These are phyloP conservation scores for Furcifer pardalis DNA, from an alignment of 2,797 vertebrate species.

Conservation along the genomic window DNA sequence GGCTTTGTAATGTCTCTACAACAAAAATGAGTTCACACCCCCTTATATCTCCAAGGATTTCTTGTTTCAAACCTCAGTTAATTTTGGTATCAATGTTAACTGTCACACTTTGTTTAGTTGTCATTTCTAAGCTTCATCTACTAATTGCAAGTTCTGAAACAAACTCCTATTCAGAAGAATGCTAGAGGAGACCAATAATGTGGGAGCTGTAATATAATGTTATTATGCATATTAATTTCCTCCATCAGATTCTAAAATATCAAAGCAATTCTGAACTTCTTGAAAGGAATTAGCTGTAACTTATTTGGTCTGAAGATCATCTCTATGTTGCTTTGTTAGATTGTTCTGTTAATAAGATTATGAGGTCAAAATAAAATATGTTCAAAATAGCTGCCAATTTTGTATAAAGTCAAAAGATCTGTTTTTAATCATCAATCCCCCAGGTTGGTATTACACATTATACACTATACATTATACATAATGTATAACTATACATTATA, in stretches of 20 bases:
- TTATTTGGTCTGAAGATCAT: not conserved
- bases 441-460: not conserved
- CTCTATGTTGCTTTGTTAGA: not conserved
- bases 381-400: not conserved
- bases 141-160: slow-evolving; percentile 11
- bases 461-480: too few relatives aligned
- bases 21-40: not conserved
- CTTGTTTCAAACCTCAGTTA: not conserved
- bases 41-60: not conserved
- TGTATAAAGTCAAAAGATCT: not conserved
- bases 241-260: not conserved
- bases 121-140: not conserved
- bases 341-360: not conserved
- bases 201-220: not conserved
- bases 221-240: not conserved
- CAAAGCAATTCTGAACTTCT: not conserved
- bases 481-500: too few relatives aligned
- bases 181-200: not conserved
- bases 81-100: not conserved
- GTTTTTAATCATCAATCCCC: not conserved
- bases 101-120: slow-evolving; percentile 2
- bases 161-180: not conserved
- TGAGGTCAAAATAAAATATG: not conserved
- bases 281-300: not conserved
- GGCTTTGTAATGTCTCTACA: not conserved